Evolutionary conservation across 2,888 invertebrate species (phyloP).

Genomic region (Zelleria hepariella): DNA sequence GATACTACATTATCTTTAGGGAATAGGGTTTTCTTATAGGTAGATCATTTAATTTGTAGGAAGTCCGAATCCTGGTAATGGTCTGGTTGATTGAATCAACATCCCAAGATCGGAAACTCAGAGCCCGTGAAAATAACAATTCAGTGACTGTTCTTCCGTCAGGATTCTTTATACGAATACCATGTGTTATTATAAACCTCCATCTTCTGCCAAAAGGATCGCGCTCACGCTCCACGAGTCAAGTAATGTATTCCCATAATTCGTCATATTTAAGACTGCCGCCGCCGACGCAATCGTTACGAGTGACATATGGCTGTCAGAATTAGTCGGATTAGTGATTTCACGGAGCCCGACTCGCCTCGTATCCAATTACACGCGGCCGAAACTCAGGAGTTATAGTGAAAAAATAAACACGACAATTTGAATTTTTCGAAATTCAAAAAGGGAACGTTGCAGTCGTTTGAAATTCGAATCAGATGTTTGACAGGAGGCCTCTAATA

Average conservation of each 20-base stretch:
- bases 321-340: constrained; percentile 72
- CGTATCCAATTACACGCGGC: constrained; percentile 61
- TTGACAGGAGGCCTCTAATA: too few relatives aligned
- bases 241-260: constrained; percentile 3
- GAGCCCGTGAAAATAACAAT: too few relatives aligned
- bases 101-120: too few relatives aligned
- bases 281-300: constrained; percentile 51
- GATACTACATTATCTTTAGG: too few relatives aligned
- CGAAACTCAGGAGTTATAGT: constrained; percentile 51
- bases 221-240: background rate
- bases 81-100: too few relatives aligned
- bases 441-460: constrained; percentile 45
- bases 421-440: constrained; percentile 38
- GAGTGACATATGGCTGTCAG: constrained; percentile 70
- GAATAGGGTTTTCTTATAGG: too few relatives aligned
- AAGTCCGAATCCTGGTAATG: too few relatives aligned
- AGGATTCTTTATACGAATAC: background rate
- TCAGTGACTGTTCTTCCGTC: too few relatives aligned
- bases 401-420: constrained; percentile 55
- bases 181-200: background rate
- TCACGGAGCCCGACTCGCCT: constrained; percentile 55
- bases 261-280: constrained; percentile 17
- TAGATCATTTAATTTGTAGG: too few relatives aligned
- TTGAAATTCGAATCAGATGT: constrained; percentile 27
- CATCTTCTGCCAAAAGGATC: background rate